These are phyloP conservation scores for Porphyrio hochstetteri DNA, from an alignment of 2,113 vertebrate species.

Conservation along the genomic window DNA sequence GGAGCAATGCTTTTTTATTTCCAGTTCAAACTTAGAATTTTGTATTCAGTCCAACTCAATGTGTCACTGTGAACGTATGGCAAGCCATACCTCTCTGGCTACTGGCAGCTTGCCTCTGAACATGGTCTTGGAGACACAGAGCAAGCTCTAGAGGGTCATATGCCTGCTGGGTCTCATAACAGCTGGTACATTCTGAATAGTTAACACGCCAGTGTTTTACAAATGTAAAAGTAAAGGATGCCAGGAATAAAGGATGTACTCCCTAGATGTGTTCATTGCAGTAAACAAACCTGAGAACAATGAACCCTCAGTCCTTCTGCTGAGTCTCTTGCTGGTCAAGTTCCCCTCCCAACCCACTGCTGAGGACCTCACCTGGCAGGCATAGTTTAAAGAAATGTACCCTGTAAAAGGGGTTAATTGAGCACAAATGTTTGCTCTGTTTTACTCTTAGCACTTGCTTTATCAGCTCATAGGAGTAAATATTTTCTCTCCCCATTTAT, in stretches of 20 bases:
- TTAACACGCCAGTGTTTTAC: neutral
- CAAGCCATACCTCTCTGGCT: neutral
- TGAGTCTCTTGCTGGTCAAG: neutral
- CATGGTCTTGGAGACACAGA: neutral
- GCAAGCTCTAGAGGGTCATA: neutral
- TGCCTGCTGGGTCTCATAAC: slow-evolving; percentile 1
- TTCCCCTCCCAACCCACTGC: neutral
- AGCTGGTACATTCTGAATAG: slow-evolving; percentile 26
- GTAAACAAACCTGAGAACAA: neutral
- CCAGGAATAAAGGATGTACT: neutral
- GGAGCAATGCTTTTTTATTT: neutral
- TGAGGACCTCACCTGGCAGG: neutral
- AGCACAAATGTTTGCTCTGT: neutral
- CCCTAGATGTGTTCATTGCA: neutral
- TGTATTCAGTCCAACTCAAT: neutral
- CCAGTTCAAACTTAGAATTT: neutral
- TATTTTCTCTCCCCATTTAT: neutral
- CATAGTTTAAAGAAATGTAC: neutral
- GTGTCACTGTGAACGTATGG: neutral
- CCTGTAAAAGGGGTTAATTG: neutral
- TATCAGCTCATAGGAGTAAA: neutral
- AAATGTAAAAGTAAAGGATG: neutral
- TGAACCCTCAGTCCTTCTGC: neutral
- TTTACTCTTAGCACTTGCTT: neutral
- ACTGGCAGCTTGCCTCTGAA: slow-evolving; percentile 8